Percentiles rank a stretch among this genome's conserved stretches.
Conservation (phyloP, 2,888 invertebrate species). For the Napeogenes sylphis region DNA sequence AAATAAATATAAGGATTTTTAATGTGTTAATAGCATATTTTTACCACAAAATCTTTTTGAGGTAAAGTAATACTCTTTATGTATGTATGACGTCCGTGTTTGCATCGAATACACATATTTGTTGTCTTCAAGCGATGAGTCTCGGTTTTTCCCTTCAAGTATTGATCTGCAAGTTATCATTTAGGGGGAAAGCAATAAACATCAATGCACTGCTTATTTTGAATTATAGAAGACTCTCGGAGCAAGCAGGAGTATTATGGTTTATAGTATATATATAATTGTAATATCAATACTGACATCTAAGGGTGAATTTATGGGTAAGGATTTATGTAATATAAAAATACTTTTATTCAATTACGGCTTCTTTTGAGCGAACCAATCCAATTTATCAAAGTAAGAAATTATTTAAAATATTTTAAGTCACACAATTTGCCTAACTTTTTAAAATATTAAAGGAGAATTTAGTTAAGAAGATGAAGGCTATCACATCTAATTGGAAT, state of each 20-base stretch:
- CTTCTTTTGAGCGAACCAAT: not conserved
- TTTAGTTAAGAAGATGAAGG: constrained; percentile 29
- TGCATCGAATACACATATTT: constrained; percentile 3
- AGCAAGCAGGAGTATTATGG: constrained; percentile 39
- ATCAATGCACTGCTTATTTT: constrained; percentile 56
- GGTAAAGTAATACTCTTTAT: too few species aligned
- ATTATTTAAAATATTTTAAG: constrained; percentile 4
- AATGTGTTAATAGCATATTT: too few species aligned
- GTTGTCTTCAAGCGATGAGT: constrained; percentile 41
- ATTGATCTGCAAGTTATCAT: constrained; percentile 57
- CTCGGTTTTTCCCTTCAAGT: constrained; percentile 60
- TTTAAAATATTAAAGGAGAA: constrained; percentile 22
- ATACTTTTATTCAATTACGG: not conserved
- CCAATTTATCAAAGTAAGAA: constrained; percentile 5
- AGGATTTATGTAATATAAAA: not conserved
- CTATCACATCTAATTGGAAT: constrained; percentile 45
- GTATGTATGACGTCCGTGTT: constrained; percentile 6
- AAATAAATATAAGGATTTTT: too few species aligned
- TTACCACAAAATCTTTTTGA: too few species aligned
- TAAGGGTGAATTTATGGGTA: not conserved
- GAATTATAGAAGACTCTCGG: constrained; percentile 54
- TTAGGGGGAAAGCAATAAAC: constrained; percentile 59
- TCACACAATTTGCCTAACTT: constrained; percentile 30
- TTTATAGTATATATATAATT: constrained; percentile 14
- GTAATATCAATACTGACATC: constrained; percentile 10